phyloP scores from a whole-genome alignment of 2,113 vertebrate genomes.

The Taurulus bubalis region DNA sequence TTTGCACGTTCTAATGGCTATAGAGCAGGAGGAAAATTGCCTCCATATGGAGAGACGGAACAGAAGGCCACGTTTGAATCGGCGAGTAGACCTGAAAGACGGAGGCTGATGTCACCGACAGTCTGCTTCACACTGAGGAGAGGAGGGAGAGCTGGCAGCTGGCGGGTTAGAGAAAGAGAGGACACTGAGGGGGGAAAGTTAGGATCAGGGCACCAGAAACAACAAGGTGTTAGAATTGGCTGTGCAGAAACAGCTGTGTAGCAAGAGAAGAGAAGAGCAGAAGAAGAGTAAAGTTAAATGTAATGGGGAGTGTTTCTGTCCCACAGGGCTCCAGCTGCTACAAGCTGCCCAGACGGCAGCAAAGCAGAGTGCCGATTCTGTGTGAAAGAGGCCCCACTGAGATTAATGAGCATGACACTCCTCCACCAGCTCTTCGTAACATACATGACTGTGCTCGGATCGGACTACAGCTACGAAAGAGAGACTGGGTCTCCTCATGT shows the following conservation, averaged over 20 bases:
- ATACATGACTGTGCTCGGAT: conserved; percentile 56
- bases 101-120: conserved; percentile 61
- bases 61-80: conserved; percentile 43
- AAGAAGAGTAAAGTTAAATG: conserved; percentile 2
- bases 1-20: conserved; percentile 71
- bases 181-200: neutral
- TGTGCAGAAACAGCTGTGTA: conserved; percentile 1
- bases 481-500: conserved; percentile 26
- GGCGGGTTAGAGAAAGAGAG: conserved; percentile 1
- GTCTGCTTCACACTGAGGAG: conserved; percentile 49
- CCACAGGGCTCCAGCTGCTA: conserved; percentile 59
- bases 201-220: conserved; percentile 16
- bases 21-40: conserved; percentile 63
- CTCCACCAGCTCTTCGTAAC: conserved; percentile 50
- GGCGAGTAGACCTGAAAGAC: conserved; percentile 51
- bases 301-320: conserved; percentile 39
- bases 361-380: conserved; percentile 48
- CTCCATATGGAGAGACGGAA: conserved; percentile 76
- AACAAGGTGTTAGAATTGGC: conserved; percentile 42
- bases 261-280: conserved; percentile 12
- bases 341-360: conserved; percentile 44
- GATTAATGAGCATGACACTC: conserved; percentile 69
- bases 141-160: conserved; percentile 36
- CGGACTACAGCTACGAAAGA: conserved; percentile 42
- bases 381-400: conserved; percentile 70